These are phyloP conservation scores for Drosophila subsilvestris DNA, from an alignment of 2,888 invertebrate species.

Conservation along the genomic window DNA sequence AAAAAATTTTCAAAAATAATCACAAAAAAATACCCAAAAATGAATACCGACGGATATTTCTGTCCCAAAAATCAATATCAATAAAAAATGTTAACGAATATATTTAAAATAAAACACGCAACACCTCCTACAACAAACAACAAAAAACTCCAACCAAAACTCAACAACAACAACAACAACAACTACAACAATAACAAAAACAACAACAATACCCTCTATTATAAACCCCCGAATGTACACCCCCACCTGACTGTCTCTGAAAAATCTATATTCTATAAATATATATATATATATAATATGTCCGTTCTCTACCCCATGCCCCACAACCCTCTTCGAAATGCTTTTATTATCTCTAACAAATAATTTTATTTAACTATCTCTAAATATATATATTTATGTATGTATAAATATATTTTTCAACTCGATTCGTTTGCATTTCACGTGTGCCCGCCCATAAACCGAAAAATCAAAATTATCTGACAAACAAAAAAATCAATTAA, in stretches of 20 bases:
- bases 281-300: conserved; percentile 37
- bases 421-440: conserved; percentile 73
- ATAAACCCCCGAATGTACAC: conserved; percentile 49
- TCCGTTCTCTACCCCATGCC: conserved; percentile 15
- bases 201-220: conserved; percentile 31
- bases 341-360: conserved; percentile 70
- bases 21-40: conserved; percentile 35
- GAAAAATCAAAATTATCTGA: conserved; percentile 39
- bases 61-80: conserved; percentile 11
- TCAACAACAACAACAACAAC: conserved; percentile 49
- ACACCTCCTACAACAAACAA: conserved; percentile 48
- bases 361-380: conserved; percentile 71
- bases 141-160: conserved; percentile 51
- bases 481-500: conserved; percentile 9
- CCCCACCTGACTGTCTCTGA: conserved; percentile 38
- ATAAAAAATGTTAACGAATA: conserved; percentile 43
- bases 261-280: conserved; percentile 26
- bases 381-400: conserved; percentile 71
- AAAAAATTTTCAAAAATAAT: conserved; percentile 50
- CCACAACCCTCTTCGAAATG: conserved; percentile 61
- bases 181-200: conserved; percentile 58
- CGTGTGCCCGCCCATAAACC: conserved; percentile 46
- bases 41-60: conserved; percentile 45
- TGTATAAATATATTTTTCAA: conserved; percentile 70
- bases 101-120: conserved; percentile 31